Percentiles rank a stretch among this genome's conserved stretches.
Conservation (phyloP, 2,113 vertebrate species). For the Strigops habroptila region DNA sequence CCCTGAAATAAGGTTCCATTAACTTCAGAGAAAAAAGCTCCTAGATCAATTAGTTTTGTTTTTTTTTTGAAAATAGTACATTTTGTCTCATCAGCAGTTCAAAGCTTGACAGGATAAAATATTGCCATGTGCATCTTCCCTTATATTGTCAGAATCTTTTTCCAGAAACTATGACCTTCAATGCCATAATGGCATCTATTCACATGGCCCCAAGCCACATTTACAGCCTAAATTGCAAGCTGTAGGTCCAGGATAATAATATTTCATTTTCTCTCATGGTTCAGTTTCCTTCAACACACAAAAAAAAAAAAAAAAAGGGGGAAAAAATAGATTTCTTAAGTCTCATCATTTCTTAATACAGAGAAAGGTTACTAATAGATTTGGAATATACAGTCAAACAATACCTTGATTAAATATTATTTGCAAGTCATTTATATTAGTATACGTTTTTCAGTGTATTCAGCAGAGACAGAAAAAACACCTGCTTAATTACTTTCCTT, state of each 20-base stretch:
- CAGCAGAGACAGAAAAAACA: background rate
- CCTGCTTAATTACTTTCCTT: background rate
- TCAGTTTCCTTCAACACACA: background rate
- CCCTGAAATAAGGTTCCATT: background rate
- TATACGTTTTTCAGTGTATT: background rate
- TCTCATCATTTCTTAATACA: background rate
- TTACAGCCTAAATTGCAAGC: background rate
- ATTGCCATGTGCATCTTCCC: background rate
- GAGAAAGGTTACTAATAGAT: background rate
- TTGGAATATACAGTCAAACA: background rate
- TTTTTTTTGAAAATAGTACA: background rate
- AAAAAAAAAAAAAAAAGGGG: background rate
- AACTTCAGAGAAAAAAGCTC: background rate
- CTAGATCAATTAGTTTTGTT: background rate
- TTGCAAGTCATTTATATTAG: background rate
- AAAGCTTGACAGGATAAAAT: conserved; percentile 6
- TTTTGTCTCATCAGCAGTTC: background rate
- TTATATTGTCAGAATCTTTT: background rate
- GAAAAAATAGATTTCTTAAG: background rate
- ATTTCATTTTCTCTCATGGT: background rate
- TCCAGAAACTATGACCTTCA: conserved; percentile 3
- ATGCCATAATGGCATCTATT: background rate
- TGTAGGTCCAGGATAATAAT: background rate
- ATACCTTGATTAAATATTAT: background rate
- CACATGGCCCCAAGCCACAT: background rate